These are phyloP conservation scores for Casuarius casuarius DNA, from an alignment of 2,113 vertebrate species.

Conservation along the genomic window DNA sequence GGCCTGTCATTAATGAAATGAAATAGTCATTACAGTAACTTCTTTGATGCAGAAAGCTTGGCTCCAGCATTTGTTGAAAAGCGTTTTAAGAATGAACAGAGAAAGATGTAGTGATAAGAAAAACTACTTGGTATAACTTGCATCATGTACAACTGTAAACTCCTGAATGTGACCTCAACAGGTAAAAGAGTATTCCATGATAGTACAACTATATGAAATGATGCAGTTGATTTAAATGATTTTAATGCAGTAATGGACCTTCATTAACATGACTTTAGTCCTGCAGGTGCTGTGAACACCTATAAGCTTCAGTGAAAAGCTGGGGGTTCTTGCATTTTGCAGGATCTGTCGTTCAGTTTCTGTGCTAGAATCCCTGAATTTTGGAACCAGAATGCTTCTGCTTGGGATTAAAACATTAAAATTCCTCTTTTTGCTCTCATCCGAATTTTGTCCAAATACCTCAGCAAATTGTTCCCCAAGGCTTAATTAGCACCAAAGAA, in stretches of 20 bases:
- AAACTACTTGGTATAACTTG: background rate
- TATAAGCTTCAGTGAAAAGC: background rate
- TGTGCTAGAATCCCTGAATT: background rate
- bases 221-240: background rate
- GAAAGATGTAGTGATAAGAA: background rate
- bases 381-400: background rate
- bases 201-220: background rate
- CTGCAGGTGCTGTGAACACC: background rate
- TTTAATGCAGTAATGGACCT: background rate
- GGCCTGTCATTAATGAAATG: background rate
- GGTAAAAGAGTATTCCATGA: background rate
- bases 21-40: rapidly evolving
- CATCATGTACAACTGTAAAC: background rate
- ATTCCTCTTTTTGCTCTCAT: background rate
- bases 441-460: background rate
- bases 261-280: background rate
- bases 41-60: background rate
- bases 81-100: background rate
- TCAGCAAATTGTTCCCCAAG: constrained; percentile 9
- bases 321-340: background rate
- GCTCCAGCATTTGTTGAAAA: background rate
- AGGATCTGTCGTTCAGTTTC: background rate
- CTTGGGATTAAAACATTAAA: background rate
- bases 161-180: too few species aligned
- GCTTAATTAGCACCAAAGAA: constrained; percentile 37